A percentile compares a stretch with the other conserved stretches of the same genome.
Conservation (phyloP, 2,888 invertebrate species). For the Emmelina monodactyla region DNA sequence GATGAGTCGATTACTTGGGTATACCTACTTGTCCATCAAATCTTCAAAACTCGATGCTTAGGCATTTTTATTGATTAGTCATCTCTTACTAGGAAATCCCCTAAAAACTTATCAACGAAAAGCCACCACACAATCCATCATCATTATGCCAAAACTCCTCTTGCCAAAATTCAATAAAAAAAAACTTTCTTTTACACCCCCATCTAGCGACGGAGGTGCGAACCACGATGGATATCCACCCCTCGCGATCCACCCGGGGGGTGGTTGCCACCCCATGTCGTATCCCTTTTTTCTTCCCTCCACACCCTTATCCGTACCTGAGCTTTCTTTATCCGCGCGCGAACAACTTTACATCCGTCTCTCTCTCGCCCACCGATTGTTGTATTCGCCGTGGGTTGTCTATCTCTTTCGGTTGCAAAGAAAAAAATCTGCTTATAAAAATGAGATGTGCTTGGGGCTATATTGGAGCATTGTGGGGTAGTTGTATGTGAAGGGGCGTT, state of each 20-base stretch:
- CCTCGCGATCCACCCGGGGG: slow-evolving; percentile 31
- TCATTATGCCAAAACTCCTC: slow-evolving; percentile 59
- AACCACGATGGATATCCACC: slow-evolving; percentile 34
- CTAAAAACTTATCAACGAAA: slow-evolving; percentile 55
- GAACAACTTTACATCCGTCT: slow-evolving; percentile 52
- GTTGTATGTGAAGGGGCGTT: slow-evolving; percentile 58
- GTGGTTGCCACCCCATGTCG: slow-evolving; percentile 47
- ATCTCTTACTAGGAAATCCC: slow-evolving; percentile 23
- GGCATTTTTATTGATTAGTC: slow-evolving; percentile 23
- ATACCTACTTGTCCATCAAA: too few relatives aligned
- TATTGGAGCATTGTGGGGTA: slow-evolving; percentile 55
- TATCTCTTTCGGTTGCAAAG: slow-evolving; percentile 38
- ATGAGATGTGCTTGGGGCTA: slow-evolving; percentile 48
- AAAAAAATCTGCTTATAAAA: slow-evolving; percentile 63
- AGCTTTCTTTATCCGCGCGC: slow-evolving; percentile 60
- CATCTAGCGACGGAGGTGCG: slow-evolving; percentile 51
- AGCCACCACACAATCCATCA: slow-evolving; percentile 61
- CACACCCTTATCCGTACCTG: slow-evolving; percentile 65
- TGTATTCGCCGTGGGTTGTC: slow-evolving; percentile 18
- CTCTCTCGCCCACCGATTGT: slow-evolving; percentile 23
- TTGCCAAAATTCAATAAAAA: slow-evolving; percentile 59
- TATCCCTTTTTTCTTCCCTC: slow-evolving; percentile 63
- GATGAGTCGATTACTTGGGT: too few relatives aligned
- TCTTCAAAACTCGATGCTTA: slow-evolving; percentile 1
- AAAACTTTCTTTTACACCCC: slow-evolving; percentile 46